These are phyloP conservation scores for Mastomys coucha DNA, from an alignment of 2,113 vertebrate species.

Conservation along the genomic window DNA sequence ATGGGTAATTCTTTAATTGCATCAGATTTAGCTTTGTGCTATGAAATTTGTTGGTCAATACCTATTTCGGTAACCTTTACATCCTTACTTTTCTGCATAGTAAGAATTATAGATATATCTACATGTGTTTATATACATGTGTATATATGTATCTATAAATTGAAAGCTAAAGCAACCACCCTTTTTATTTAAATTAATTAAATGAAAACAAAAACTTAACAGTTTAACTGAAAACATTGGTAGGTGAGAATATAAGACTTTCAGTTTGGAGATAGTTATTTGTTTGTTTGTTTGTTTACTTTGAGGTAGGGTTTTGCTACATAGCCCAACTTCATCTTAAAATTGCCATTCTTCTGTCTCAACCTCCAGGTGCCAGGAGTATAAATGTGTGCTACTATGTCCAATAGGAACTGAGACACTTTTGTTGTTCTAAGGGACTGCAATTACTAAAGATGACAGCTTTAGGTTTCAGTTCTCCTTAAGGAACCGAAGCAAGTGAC, in stretches of 20 bases:
- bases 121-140: neutral
- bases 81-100: neutral
- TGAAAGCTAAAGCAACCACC: neutral
- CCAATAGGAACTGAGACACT: neutral
- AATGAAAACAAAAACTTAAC: neutral
- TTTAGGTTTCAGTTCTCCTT: neutral
- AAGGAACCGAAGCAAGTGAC: neutral
- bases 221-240: neutral
- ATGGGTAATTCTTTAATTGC: neutral
- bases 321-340: neutral
- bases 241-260: neutral
- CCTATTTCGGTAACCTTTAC: neutral
- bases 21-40: slow-evolving; percentile 13
- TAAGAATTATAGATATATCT: neutral
- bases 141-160: neutral
- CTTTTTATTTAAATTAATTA: slow-evolving; percentile 4
- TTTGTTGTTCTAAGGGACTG: slow-evolving; percentile 14
- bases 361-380: neutral
- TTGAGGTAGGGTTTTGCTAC: neutral
- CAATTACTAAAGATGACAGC: neutral
- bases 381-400: neutral
- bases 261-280: neutral
- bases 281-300: neutral
- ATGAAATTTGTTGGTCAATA: neutral
- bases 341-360: neutral